phyloP scores from a whole-genome alignment of 2,888 invertebrate species.

The Eupeodes luniger region DNA sequence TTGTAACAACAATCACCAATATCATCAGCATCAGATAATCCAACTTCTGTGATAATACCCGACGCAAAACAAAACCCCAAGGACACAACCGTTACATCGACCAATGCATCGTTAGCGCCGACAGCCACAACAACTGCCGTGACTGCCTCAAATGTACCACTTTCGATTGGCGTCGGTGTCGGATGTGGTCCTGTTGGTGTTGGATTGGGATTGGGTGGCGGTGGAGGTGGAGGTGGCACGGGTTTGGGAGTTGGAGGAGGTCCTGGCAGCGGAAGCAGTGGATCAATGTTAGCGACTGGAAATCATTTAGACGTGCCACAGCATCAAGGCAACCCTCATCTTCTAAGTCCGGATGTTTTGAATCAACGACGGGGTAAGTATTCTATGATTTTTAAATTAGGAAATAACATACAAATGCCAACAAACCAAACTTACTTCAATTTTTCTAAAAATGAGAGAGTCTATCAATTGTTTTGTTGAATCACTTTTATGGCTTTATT shows the following conservation, averaged over 20 bases:
- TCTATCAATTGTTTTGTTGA: too few species aligned
- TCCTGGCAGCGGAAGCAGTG: conserved; percentile 67
- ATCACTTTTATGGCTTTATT: too few species aligned
- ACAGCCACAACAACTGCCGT: conserved; percentile 82
- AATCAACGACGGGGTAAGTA: conserved; percentile 88
- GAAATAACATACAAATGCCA: too few species aligned
- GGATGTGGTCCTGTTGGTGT: background rate
- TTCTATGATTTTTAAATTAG: background rate
- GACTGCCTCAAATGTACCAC: conserved; percentile 78
- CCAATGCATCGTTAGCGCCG: conserved; percentile 83
- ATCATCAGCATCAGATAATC: conserved; percentile 81
- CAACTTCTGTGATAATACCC: conserved; percentile 83
- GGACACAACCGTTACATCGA: conserved; percentile 84
- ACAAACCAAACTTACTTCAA: too few species aligned
- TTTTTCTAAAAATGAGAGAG: too few species aligned
- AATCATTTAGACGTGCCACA: conserved; percentile 93
- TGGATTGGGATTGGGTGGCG: background rate
- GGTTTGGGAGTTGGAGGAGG: conserved; percentile 24
- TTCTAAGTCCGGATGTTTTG: conserved; percentile 92
- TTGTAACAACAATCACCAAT: conserved; percentile 26
- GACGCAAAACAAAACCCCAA: conserved; percentile 84
- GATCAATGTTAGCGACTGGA: conserved; percentile 86
- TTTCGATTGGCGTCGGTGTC: conserved; percentile 76
- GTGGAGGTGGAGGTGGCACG: conserved; percentile 51
- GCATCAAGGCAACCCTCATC: conserved; percentile 88